These are phyloP conservation scores for Alligator sinensis DNA, from an alignment of 2,113 vertebrate genomes.

Conservation along the genomic window DNA sequence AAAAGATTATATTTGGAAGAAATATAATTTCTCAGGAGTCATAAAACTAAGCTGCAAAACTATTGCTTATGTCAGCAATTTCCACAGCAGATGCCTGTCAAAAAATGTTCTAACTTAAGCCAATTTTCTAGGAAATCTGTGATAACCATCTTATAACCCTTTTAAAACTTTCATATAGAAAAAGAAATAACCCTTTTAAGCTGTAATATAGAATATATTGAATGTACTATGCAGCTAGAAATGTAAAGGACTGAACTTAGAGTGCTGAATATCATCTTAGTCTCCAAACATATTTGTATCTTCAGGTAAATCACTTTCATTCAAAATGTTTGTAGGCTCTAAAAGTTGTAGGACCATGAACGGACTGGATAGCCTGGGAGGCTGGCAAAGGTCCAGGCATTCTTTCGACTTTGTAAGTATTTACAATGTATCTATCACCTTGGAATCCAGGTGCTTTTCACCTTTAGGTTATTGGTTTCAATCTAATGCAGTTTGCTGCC, in stretches of 20 bases:
- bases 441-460: neutral
- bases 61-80: neutral
- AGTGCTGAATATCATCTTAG: neutral
- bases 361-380: neutral
- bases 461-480: conserved; percentile 14
- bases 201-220: neutral
- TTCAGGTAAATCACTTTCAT: neutral
- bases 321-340: neutral
- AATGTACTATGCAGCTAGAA: neutral
- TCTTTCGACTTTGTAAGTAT: conserved; percentile 36
- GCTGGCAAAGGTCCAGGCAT: neutral
- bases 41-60: neutral
- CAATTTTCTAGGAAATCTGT: neutral
- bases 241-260: neutral
- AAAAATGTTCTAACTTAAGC: neutral
- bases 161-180: neutral
- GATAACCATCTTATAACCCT: fast-evolving
- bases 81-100: neutral
- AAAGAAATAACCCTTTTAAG: neutral
- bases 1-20: neutral
- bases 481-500: neutral
- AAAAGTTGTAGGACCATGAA: neutral
- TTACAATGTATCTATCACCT: conserved; percentile 42
- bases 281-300: neutral
- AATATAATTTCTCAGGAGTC: neutral